Percentiles rank a stretch among this genome's conserved stretches.
phyloP scores from a whole-genome alignment of 30 jellyfish, hydroid and myxozoan species.

The Catostylus mosaicus region DNA sequence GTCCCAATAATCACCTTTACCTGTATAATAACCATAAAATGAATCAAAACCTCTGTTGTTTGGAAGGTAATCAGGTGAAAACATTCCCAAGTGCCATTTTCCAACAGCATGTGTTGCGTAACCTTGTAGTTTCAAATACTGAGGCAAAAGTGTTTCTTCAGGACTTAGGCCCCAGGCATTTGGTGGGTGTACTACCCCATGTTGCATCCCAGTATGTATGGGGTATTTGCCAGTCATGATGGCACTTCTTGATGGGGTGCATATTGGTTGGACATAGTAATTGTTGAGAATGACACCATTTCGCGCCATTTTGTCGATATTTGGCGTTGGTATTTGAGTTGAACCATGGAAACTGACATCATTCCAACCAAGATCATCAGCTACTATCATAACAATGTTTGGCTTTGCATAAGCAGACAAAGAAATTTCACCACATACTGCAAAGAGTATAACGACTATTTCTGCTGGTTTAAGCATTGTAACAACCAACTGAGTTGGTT shows the following conservation, averaged over 20 bases:
- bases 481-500: too few species aligned
- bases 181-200: slow-evolving; percentile 75
- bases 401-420: slow-evolving; percentile 80
- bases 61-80: slow-evolving; percentile 81
- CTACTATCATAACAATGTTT: slow-evolving; percentile 81
- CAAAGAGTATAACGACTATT: too few species aligned
- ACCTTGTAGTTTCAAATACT: slow-evolving; percentile 67
- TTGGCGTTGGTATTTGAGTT: slow-evolving; percentile 94
- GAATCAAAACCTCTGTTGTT: slow-evolving; percentile 93
- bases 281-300: slow-evolving; percentile 88
- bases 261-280: slow-evolving; percentile 89
- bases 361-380: slow-evolving; percentile 95
- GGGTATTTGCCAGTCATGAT: slow-evolving; percentile 97
- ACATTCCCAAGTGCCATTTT: slow-evolving; percentile 97
- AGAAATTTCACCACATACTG: too few species aligned
- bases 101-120: slow-evolving; percentile 97
- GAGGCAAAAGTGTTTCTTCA: slow-evolving; percentile 75
- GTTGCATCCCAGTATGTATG: slow-evolving; percentile 95
- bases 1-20: slow-evolving; percentile 96
- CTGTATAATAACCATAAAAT: slow-evolving; percentile 89
- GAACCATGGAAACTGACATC: slow-evolving; percentile 99
- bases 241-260: slow-evolving; percentile 96
- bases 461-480: too few species aligned
- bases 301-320: slow-evolving; percentile 79
- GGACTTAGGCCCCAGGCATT: slow-evolving; percentile 96